Conservation (phyloP, 1,140 invertebrate species). For the Asbolus verrucosus region DNA sequence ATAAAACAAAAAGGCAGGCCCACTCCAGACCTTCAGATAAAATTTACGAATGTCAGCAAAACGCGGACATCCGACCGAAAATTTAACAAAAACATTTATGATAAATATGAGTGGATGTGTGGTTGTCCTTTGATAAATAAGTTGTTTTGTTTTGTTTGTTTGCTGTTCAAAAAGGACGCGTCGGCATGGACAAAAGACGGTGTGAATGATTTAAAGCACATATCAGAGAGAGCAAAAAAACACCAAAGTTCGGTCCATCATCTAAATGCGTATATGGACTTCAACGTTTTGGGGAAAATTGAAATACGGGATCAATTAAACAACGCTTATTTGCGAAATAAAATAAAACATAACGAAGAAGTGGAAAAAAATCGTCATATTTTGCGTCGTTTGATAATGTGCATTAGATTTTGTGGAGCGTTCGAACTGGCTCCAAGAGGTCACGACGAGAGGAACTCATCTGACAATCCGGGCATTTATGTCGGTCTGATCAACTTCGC, state of each 20-base stretch:
- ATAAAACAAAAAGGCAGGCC: no score
- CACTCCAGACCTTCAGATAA: neutral
- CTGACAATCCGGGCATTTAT: conserved; percentile 32
- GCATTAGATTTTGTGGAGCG: conserved; percentile 41
- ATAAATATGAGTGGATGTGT: conserved; percentile 18
- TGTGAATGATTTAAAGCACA: conserved; percentile 19
- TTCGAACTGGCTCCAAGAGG: conserved; percentile 33
- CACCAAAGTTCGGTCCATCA: neutral
- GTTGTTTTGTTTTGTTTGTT: conserved; percentile 12
- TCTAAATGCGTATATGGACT: conserved; percentile 5
- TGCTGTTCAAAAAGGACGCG: no score
- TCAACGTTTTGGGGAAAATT: conserved; percentile 7
- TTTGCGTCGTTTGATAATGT: conserved; percentile 24
- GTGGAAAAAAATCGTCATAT: conserved; percentile 35
- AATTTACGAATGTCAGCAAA: conserved; percentile 8
- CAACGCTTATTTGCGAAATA: neutral
- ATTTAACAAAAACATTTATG: conserved; percentile 11
- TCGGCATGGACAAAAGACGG: conserved; percentile 8
- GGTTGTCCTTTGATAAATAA: conserved; percentile 16
- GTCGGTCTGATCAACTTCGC: conserved; percentile 24
- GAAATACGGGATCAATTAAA: conserved; percentile 8
- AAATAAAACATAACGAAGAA: conserved; percentile 14
- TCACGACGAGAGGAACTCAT: conserved; percentile 23
- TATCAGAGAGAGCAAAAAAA: conserved; percentile 23
- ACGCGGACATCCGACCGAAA: neutral